phyloP scores from a whole-genome alignment of 92 coral and sea anemone genomes.

The Epizoanthus rinbou region DNA sequence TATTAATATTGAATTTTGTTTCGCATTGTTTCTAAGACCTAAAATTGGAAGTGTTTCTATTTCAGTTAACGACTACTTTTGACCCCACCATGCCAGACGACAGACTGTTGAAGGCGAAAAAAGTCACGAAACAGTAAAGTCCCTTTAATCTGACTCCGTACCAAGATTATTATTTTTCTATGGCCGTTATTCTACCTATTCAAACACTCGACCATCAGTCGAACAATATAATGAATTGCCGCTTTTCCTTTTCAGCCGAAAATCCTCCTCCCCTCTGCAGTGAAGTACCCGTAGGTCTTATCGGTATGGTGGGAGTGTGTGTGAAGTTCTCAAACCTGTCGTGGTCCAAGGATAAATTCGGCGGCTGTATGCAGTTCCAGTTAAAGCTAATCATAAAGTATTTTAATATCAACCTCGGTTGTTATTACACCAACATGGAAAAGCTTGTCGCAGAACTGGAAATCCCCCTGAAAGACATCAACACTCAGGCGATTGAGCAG shows the following conservation, averaged over 20 bases:
- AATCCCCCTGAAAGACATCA: background rate
- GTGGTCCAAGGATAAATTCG: conserved; percentile 19
- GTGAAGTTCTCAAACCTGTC: conserved; percentile 25
- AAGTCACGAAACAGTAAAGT: too few relatives aligned
- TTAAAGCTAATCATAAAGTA: conserved; percentile 8
- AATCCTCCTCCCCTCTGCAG: conserved; percentile 26
- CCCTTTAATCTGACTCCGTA: too few relatives aligned
- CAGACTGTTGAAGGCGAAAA: too few relatives aligned
- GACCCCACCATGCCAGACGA: too few relatives aligned
- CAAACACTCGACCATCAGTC: too few relatives aligned
- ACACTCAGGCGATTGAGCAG: background rate
- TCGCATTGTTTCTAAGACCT: too few relatives aligned
- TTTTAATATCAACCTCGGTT: background rate
- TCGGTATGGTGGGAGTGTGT: conserved; percentile 13
- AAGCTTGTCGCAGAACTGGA: conserved; percentile 1
- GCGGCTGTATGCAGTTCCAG: conserved; percentile 18
- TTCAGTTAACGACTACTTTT: too few relatives aligned
- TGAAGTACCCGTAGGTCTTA: conserved; percentile 3
- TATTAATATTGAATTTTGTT: too few relatives aligned
- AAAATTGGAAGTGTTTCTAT: too few relatives aligned
- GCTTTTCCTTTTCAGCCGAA: background rate
- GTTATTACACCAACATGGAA: conserved; percentile 9
- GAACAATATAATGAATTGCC: background rate
- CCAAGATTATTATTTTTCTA: too few relatives aligned
- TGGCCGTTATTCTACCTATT: too few relatives aligned